Conservation (phyloP, 2,113 vertebrate species). For the Onychostruthus taczanowskii region DNA sequence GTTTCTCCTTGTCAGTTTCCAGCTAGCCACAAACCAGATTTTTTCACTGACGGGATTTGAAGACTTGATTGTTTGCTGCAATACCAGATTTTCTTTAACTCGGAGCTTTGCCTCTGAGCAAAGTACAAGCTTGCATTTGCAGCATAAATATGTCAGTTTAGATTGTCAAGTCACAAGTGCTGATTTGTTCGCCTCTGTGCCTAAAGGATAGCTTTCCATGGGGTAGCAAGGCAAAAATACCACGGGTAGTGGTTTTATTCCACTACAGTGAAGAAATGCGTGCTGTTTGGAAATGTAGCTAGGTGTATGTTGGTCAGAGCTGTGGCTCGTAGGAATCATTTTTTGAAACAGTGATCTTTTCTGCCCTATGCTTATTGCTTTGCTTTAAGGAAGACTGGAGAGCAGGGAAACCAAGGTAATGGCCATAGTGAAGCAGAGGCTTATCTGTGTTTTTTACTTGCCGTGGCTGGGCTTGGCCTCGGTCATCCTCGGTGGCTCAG, state of each 20-base stretch:
- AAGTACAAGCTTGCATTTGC: slow-evolving; percentile 5
- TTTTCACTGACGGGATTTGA: neutral
- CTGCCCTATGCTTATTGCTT: neutral
- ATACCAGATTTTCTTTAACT: neutral
- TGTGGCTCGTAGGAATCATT: neutral
- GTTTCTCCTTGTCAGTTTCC: neutral
- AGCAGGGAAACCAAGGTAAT: neutral
- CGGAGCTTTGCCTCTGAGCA: neutral
- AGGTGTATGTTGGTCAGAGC: neutral
- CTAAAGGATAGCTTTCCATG: neutral
- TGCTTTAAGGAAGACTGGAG: neutral
- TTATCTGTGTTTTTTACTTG: accelerated
- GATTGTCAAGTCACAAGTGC: neutral
- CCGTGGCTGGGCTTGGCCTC: neutral
- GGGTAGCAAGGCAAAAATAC: neutral
- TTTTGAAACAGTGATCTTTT: neutral
- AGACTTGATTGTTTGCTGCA: neutral
- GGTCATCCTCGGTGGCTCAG: accelerated
- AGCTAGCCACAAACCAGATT: neutral
- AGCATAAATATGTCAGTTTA: neutral
- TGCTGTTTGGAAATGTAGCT: neutral
- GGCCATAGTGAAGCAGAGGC: neutral
- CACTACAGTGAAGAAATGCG: neutral
- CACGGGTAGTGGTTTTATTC: neutral
- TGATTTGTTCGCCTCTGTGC: neutral